Evolutionary conservation across 2,797 vertebrate genomes (phyloP), one percentile per base, ranked within the genome.

Genomic region (Enteromius argenteus): DNA sequence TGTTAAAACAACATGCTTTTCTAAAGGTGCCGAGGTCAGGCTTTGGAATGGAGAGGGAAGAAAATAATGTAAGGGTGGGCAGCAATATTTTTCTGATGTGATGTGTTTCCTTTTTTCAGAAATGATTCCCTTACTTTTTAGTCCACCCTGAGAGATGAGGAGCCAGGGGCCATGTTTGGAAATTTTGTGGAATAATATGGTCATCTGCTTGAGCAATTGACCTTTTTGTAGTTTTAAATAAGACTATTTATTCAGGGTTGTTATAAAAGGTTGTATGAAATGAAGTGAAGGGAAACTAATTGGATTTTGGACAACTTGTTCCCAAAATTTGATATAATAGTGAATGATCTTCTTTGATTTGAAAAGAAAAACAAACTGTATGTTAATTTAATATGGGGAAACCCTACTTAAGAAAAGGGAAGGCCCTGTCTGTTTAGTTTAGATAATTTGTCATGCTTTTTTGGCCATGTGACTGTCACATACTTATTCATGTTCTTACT

Each of bases 1-100:
- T 53, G 77, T 90, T 89, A 88, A 23, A 89, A 84, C 91, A 93
- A 91, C 91, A 89, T 21, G n/a, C 15, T 14, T 69, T 23, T 73
- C 5, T 32, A 87, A 64, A 27, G 62, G 35, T 71, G 56, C 30
- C 46, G 39, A 37, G 66, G 44, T 69, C 75, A 73, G 17, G 35
- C 81, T 49, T 49, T 81, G 62, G 77, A 7, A 69, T 79, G 66
- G 64, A 42, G 68, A 79, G 82, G 75, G 49, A 39, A 64, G 11
- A 56, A 44, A 35, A 76, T 58, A 62, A 77, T 64, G 19, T 32
- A 15, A 27, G n/a, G 42, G 23, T 86, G n/a, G 19, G 56, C 73
- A 44, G 51, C 37, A 73, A 30, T 75, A 79, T 89, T 86, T 85
- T 89, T 87, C 8, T 6, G 85, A 8, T 37, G 46, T 23, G 56